Evolutionary conservation across 2,888 invertebrate genomes (phyloP), one percentile per base, ranked within the genome.

Genomic region (Limnephilus auricula): DNA sequence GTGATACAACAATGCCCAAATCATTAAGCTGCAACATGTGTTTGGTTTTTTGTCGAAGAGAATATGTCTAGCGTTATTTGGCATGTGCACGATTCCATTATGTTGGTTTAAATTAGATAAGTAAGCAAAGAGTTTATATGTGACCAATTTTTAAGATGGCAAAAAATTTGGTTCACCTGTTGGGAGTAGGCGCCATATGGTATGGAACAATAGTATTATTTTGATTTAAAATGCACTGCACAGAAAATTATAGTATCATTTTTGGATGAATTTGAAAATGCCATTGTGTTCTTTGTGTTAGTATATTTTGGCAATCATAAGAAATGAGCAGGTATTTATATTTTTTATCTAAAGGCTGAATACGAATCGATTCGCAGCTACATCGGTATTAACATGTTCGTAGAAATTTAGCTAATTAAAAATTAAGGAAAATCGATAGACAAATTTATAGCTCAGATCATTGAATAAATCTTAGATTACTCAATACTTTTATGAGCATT

Each of bases 1-100:
- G 40, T 85, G 85, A 85, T 40, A 85, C 85, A 85, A 85, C 85
- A 85, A 85, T 85, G 40, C 85, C 15, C 85, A 85, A 85, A 85
- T 85, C 85, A 85, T 85, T 85, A 85, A 85, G 85, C 40, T n/a
- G 25, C 30, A 30, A 85, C 85, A 85, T 34, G 40, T 85, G 85
- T 40, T 85, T 18, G 13, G 12, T 25, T 40, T n/a, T 85, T 85
- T 85, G 25, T 85, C 45, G n/a, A n/a, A 85, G 65, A 40, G 85
- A 85, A 85, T n/a, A 40, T 85, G 84, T 84, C 84, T 32, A 30
- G 82, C 82, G 34, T 82, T 37, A 82, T 34, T 1, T 82, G 82
- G 18, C 82, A 82, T 82, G 18, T 82, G 37, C 25, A 82, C 5
- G 34, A 32, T 82, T 18, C 82, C 13, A 25, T 32, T 32, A 32